Conservation (phyloP, 2,797 vertebrate genomes). For the Prunella strophiata region DNA sequence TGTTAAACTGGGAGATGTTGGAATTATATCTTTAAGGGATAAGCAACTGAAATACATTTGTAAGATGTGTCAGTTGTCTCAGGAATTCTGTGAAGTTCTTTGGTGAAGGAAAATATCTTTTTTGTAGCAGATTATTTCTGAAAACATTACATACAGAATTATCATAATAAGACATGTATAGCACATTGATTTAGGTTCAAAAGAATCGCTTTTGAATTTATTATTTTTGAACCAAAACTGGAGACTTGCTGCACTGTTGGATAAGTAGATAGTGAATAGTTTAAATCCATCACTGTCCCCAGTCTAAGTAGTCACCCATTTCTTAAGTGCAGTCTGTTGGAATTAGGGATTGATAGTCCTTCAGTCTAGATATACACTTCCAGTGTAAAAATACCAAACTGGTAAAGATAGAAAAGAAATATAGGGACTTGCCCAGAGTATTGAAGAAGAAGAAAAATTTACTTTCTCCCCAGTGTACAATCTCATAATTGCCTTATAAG, state of each 20-base stretch:
- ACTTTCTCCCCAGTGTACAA: background rate
- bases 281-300: background rate
- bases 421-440: background rate
- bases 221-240: background rate
- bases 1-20: background rate
- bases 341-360: background rate
- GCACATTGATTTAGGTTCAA: background rate
- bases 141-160: background rate
- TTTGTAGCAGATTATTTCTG: background rate
- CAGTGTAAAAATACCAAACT: background rate
- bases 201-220: background rate
- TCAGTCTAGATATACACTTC: background rate
- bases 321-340: background rate
- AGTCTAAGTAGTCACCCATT: background rate
- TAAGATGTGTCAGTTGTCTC: background rate
- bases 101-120: background rate
- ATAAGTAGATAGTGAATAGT: background rate
- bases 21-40: background rate
- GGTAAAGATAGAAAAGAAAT: background rate
- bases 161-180: background rate
- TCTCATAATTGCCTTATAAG: background rate
- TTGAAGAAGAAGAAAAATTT: background rate
- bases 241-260: background rate
- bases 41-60: background rate
- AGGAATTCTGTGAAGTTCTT: background rate